A percentile compares a stretch with the other conserved stretches of the same genome.
Conservation (phyloP, 2,797 vertebrate species). For the Natrix natrix region DNA sequence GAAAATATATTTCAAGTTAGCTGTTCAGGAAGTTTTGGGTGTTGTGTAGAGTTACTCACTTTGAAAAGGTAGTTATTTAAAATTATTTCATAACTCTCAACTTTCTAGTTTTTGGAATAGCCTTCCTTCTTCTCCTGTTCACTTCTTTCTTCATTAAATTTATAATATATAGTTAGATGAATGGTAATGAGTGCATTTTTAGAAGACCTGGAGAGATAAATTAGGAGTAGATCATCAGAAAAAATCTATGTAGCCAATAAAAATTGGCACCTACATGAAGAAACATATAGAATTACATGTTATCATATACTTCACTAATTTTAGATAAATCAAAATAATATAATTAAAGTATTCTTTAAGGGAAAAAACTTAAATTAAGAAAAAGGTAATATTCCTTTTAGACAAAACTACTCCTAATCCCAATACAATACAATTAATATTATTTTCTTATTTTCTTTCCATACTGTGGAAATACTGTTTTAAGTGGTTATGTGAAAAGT, state of each 20-base stretch:
- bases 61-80: not conserved
- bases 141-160: not conserved
- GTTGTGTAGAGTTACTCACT: not conserved
- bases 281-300: not conserved
- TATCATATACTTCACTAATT: not conserved
- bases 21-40: not conserved
- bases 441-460: slow-evolving; percentile 23
- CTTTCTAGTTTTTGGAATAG: not conserved
- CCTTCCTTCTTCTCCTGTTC: not conserved
- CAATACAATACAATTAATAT: slow-evolving; percentile 29
- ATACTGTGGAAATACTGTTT: not conserved
- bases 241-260: not conserved
- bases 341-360: slow-evolving; percentile 35
- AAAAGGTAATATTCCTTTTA: slow-evolving; percentile 32
- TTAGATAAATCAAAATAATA: slow-evolving; percentile 31
- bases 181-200: not conserved
- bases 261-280: not conserved
- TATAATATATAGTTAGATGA: not conserved
- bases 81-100: not conserved
- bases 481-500: not conserved
- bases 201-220: not conserved
- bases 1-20: not conserved
- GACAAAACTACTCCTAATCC: slow-evolving; percentile 32
- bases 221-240: not conserved
- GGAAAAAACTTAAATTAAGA: slow-evolving; percentile 31